phyloP scores from a whole-genome alignment of 2,113 vertebrate genomes.

The Sturnira hondurensis region DNA sequence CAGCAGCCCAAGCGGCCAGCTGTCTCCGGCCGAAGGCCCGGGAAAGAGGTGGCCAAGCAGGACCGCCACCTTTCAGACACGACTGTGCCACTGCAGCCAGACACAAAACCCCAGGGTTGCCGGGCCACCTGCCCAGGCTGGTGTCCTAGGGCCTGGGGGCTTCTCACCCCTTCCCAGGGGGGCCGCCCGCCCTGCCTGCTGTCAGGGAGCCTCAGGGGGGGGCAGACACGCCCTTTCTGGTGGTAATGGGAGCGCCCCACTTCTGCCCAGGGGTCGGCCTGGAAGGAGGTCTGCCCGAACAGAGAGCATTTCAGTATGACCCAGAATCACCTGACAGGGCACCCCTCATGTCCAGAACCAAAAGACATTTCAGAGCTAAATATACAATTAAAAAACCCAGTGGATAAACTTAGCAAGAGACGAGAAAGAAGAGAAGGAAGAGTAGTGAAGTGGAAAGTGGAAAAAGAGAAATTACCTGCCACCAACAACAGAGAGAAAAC shows the following conservation, averaged over 20 bases:
- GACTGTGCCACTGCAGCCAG: rapidly evolving
- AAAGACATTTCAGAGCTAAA: neutral
- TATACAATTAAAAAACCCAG: neutral
- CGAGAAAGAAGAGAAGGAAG: neutral
- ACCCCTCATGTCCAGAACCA: neutral
- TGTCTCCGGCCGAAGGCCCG: neutral
- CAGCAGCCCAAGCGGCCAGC: rapidly evolving
- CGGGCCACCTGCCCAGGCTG: rapidly evolving
- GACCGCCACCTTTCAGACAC: rapidly evolving
- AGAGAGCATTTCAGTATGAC: rapidly evolving
- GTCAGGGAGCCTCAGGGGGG: neutral
- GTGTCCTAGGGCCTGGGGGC: neutral
- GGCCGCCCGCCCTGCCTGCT: neutral
- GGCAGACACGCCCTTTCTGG: neutral
- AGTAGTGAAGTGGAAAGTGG: too few species aligned
- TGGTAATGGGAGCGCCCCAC: rapidly evolving
- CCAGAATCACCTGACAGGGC: rapidly evolving
- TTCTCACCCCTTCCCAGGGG: neutral
- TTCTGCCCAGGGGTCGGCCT: rapidly evolving
- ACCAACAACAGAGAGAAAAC: neutral
- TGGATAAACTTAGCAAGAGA: neutral
- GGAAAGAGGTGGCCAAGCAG: rapidly evolving
- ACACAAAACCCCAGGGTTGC: neutral
- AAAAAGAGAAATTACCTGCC: neutral
- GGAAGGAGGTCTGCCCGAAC: too few species aligned